Evolutionary conservation across 2,888 invertebrate species (phyloP), one percentile per base, ranked within the genome.

Genomic region (Choristoneura rosaceana): DNA sequence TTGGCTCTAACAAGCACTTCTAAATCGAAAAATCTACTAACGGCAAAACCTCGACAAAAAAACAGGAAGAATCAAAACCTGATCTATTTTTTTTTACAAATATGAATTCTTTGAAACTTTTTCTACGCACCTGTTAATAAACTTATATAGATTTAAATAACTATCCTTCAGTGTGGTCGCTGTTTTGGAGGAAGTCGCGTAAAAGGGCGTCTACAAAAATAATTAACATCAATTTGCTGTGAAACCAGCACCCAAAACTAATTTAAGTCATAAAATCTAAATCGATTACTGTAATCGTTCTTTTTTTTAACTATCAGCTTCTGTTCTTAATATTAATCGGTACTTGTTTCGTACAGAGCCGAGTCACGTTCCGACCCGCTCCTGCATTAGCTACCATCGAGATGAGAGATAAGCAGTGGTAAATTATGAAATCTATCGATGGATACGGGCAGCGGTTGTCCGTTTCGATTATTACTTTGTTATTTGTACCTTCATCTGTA

Each of bases 241-340:
- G 66, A 66, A 68, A 68, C 71, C 41, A 38, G 63, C 50, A 33
- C 52, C 71, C 52, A 45, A 61, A 25, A 66, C 73, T 64, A 68
- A 69, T 73, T 73, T 69, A 50, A 69, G 64, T 69, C 63, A 69
- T 73, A 73, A 73, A 73, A 64, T 73, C 69, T 52, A 64, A 73
- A 73, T 73, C 73, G 73, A 73, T 73, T 73, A 63, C 68, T 50
- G 68, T 73, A 73, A 64, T 69, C 50, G 73, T 63, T 73, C 67
- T 68, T 71, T 73, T 71, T 63, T 62, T 67, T 25, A 66, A 34
- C 15, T 38, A 55, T 55, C 65, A 55, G 73, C 68, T 73, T 73
- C 73, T 73, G 73, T 73, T 73, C 73, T 73, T 63, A 73, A 73
- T 73, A 69, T 73, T 73, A 73, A 73, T 73, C 68, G 73, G 64